A percentile compares a stretch with the other conserved stretches of the same genome.
phyloP scores from a whole-genome alignment of 2,888 invertebrate species.

The Seira musarum region DNA sequence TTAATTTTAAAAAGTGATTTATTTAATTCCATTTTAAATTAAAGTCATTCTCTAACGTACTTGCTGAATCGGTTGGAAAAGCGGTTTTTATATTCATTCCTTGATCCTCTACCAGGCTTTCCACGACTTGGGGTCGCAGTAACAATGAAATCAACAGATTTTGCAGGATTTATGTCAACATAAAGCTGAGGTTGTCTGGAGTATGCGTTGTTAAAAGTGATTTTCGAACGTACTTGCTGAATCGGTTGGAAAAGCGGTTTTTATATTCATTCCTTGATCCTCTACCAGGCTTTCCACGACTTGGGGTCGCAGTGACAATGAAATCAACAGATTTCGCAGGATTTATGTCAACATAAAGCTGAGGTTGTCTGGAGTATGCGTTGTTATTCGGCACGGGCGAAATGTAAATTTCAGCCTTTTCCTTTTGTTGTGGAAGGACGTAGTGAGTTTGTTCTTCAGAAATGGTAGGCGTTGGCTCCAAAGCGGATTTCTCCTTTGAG shows the following conservation, averaged over 20 bases:
- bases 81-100: slow-evolving; percentile 56
- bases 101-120: slow-evolving; percentile 55
- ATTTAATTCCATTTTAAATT: no score
- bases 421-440: slow-evolving; percentile 66
- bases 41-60: slow-evolving; percentile 27
- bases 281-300: slow-evolving; percentile 61
- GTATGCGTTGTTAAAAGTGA: slow-evolving; percentile 54
- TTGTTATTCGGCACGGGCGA: slow-evolving; percentile 68
- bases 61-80: slow-evolving; percentile 62
- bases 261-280: slow-evolving; percentile 51
- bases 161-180: slow-evolving; percentile 69
- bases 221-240: slow-evolving; percentile 56
- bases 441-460: slow-evolving; percentile 69
- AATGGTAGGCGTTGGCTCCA: slow-evolving; percentile 61
- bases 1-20: no score
- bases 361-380: slow-evolving; percentile 68
- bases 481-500: slow-evolving; percentile 20
- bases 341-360: slow-evolving; percentile 68
- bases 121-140: slow-evolving; percentile 67
- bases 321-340: slow-evolving; percentile 68
- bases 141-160: slow-evolving; percentile 66
- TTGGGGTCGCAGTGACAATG: slow-evolving; percentile 68
- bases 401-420: slow-evolving; percentile 66
- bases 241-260: slow-evolving; percentile 62
- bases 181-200: slow-evolving; percentile 68